Evolutionary conservation across 2,113 vertebrate genomes (phyloP).

Genomic region (Neogale vison): DNA sequence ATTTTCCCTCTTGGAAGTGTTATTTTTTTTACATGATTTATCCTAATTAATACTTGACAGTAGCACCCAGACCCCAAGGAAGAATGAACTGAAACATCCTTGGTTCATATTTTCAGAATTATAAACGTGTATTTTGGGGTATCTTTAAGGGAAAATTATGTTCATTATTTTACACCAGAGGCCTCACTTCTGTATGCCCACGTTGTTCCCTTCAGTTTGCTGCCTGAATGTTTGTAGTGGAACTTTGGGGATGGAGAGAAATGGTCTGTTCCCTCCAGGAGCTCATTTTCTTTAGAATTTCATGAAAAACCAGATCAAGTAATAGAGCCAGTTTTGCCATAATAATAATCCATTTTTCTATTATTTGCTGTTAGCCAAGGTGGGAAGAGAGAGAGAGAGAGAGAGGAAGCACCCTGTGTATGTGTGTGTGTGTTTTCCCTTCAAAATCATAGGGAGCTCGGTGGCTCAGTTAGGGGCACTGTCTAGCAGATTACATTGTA

Average conservation of each 20-base stretch:
- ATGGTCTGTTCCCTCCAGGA: background rate
- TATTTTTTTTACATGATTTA: background rate
- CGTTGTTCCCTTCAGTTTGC: background rate
- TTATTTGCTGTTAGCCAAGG: background rate
- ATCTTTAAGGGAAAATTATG: background rate
- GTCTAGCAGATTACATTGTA: background rate
- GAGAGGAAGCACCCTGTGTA: background rate
- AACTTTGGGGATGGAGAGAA: background rate
- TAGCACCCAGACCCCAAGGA: background rate
- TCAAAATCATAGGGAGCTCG: background rate
- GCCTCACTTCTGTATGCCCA: background rate
- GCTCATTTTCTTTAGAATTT: conserved; percentile 1
- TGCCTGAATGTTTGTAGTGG: background rate
- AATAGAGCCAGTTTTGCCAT: background rate
- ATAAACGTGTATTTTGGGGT: background rate
- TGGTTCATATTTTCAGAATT: conserved; percentile 6
- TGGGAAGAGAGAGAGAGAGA: too few species aligned
- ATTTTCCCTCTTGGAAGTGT: background rate
- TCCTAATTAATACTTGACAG: background rate
- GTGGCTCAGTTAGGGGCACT: background rate
- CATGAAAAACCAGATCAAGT: background rate
- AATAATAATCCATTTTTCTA: background rate
- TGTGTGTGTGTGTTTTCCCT: background rate
- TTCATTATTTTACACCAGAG: background rate
- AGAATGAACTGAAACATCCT: background rate